Evolutionary conservation across 2,888 invertebrate genomes (phyloP).

Genomic region (Archips xylosteana): DNA sequence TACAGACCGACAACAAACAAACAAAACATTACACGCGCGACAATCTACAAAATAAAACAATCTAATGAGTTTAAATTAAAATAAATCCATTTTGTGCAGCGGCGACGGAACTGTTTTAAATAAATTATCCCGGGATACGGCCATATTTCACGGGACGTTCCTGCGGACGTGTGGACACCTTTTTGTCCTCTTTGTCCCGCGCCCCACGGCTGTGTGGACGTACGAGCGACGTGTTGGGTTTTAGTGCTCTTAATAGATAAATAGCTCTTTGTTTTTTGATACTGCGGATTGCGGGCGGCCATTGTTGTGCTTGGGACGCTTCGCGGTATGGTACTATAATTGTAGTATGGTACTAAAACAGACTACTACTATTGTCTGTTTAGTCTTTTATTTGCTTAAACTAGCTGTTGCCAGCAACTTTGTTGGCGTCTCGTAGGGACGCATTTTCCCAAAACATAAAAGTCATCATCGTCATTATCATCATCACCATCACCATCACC

Average conservation of each 20-base stretch:
- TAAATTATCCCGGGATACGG: constrained; percentile 60
- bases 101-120: constrained; percentile 56
- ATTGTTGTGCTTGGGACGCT: neutral
- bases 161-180: constrained; percentile 66
- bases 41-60: constrained; percentile 31
- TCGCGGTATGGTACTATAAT: neutral
- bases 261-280: constrained; percentile 60
- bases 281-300: constrained; percentile 33
- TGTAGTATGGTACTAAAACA: no score
- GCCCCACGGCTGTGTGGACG: constrained; percentile 52
- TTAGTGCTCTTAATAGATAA: constrained; percentile 65
- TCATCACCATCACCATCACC: neutral
- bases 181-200: constrained; percentile 58
- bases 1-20: neutral
- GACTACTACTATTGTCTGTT: neutral
- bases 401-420: neutral
- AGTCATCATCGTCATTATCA: neutral
- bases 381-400: neutral
- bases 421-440: no score
- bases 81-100: constrained; percentile 39
- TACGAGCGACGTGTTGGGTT: constrained; percentile 60
- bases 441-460: neutral
- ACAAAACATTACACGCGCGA: constrained; percentile 21
- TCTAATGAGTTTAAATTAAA: constrained; percentile 42
- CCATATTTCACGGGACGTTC: constrained; percentile 68